Base-by-base conservation (phyloP, 2,888 invertebrate species). In the Adineta ricciae region DNA sequence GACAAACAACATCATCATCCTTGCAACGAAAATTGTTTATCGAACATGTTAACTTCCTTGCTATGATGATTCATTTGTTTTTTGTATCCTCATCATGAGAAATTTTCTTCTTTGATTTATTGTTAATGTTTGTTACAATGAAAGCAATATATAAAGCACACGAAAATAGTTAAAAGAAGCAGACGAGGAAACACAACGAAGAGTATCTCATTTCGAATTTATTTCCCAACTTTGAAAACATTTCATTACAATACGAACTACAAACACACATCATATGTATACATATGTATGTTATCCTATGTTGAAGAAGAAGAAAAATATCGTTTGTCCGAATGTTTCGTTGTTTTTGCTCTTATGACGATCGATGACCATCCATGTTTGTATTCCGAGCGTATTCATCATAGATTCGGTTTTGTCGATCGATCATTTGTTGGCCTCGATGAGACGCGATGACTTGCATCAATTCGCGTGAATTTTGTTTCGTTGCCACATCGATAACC, bases 381-480 rank as follows among this genome's bases (percentile, higher is more conserved):
- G 64, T 64, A 16, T 27, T 32, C 41, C 41, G 78, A 41, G 78
- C 24, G 41, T 78, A 7, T 14, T 56, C n/a, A 64, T 64, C 32
- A 36, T 64, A 64, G 16, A 64, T 64, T 78, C 41, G 38, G 24
- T 41, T 78, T 78, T 78, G 78, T n/a, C 78, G 38, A 78, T 78
- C 78, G n/a, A 78, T 78, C 41, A 78, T 41, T n/a, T 78, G 78
- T 78, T 78, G 78, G 3, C 78, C 78, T 24, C 32, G n/a, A 78
- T 78, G 78, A n/a, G 78, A 41, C 24, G 38, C 41, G 11, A 78
- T 41, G 11, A 78, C 19, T 78, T 78, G 38, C 41, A 78, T 78
- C n/a, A 78, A 41, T 41, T 78, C 78, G 11, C 21, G 78, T 24
- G 24, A 78, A 41, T 78, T 78, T 16, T 24, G n/a, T 78, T 78